phyloP scores from a whole-genome alignment of 2,888 invertebrate species.

The Mechanitis mazaeus region DNA sequence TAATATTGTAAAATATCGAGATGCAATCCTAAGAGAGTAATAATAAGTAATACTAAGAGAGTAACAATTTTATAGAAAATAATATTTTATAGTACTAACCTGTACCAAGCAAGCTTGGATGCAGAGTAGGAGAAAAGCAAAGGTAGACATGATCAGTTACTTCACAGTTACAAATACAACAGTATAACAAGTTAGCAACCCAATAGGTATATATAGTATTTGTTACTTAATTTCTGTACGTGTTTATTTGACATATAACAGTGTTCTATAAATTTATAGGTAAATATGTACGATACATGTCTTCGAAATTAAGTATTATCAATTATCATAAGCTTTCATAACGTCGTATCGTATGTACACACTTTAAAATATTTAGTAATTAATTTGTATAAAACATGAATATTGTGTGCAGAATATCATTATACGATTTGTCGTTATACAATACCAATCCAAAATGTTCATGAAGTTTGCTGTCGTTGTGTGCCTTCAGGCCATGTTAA shows the following conservation, averaged over 20 bases:
- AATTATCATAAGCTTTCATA: not conserved
- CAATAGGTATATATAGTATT: not conserved
- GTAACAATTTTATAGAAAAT: too few species aligned
- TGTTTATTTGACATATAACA: not conserved
- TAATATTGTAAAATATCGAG: too few species aligned
- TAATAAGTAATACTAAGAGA: too few species aligned
- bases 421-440: too few species aligned
- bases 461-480: not conserved
- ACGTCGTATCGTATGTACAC: not conserved
- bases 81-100: conserved; percentile 28
- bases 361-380: not conserved
- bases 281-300: not conserved
- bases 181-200: not conserved
- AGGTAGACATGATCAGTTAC: conserved; percentile 34
- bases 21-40: too few species aligned
- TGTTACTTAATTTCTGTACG: not conserved
- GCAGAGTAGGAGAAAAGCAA: conserved; percentile 38
- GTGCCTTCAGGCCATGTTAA: conserved; percentile 1
- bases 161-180: not conserved
- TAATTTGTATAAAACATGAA: not conserved
- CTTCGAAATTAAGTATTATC: not conserved
- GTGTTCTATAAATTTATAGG: not conserved
- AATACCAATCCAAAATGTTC: not conserved
- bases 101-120: conserved; percentile 44
- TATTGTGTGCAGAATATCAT: too few species aligned